Evolutionary conservation across 2,888 invertebrate genomes (phyloP), one percentile per base, ranked within the genome.

Genomic region (Chymomyza caudatula): DNA sequence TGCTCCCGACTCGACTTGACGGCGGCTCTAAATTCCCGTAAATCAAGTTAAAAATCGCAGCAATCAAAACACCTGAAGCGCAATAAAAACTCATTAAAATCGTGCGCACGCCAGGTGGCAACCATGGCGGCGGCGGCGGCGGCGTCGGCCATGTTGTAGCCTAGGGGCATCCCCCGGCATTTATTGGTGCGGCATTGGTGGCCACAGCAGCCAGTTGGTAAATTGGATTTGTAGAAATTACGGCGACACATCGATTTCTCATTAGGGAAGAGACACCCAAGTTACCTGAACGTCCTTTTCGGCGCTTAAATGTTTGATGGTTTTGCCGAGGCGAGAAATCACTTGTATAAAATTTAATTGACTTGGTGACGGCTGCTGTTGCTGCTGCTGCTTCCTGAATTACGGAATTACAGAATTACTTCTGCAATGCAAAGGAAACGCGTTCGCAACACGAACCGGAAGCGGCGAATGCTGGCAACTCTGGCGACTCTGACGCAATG

Each of bases 11-110:
- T 42, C n/a, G 19, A 22, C 54, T 29, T 22, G 42, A 6, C 67
- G 23, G 44, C 20, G 51, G 65, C 47, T 66, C 72, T 71, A 65
- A 67, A 68, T 63, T 68, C 86, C 73, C 74, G 84, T 85, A 84
- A 82, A 86, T 82, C 81, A 82, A 86, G 86, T 85, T 83, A 78
- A 84, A 84, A 81, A 85, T 80, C 84, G 81, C 78, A 74, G 84
- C 81, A 85, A 82, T 82, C 81, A 82, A 78, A 80, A 73, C 81
- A 82, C 76, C 84, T 80, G 78, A 85, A 78, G 72, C 84, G 81
- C 81, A 82, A 82, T 82, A 82, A 82, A 81, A 82, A 86, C 86
- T 86, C 84, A 86, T 86, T 86, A 84, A 81, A 85, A 70, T 60
- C 67, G 65, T 67, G 69, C 66, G 65, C 59, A 42, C n/a, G 62